phyloP scores from a whole-genome alignment of 2,113 vertebrate species.

The Tyto alba region DNA sequence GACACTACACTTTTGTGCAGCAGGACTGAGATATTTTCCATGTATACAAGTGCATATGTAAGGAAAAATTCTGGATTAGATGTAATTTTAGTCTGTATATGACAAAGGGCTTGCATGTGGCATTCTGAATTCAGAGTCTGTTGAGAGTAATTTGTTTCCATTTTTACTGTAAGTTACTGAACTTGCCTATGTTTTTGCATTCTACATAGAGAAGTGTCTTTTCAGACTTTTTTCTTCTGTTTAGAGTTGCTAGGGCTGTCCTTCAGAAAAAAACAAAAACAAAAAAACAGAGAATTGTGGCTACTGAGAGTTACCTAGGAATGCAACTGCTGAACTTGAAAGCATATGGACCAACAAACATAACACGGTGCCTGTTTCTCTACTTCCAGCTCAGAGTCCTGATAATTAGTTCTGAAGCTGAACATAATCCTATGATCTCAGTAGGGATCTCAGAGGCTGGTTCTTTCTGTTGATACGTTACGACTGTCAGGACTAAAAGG shows the following conservation, averaged over 20 bases:
- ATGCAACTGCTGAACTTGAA: not conserved
- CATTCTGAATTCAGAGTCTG: not conserved
- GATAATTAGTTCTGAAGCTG: not conserved
- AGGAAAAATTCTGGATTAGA: not conserved
- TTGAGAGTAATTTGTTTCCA: not conserved
- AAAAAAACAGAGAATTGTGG: not conserved
- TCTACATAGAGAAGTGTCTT: not conserved
- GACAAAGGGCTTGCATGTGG: not conserved
- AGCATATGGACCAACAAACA: not conserved
- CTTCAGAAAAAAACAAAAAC: not conserved
- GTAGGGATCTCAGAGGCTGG: not conserved
- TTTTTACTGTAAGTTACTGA: not conserved
- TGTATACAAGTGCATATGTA: not conserved
- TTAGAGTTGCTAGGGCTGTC: not conserved
- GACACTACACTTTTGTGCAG: not conserved
- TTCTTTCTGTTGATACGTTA: not conserved
- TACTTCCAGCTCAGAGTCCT: not conserved
- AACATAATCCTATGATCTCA: not conserved
- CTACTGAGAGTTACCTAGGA: not conserved
- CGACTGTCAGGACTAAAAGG: not conserved
- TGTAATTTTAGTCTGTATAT: not conserved
- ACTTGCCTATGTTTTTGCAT: not conserved
- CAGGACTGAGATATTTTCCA: not conserved
- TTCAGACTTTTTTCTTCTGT: not conserved
- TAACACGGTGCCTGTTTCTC: fast-evolving